A percentile compares a stretch with the other conserved stretches of the same genome.
Conservation (phyloP, 2,888 invertebrate genomes). For the Limnephilus marmoratus region DNA sequence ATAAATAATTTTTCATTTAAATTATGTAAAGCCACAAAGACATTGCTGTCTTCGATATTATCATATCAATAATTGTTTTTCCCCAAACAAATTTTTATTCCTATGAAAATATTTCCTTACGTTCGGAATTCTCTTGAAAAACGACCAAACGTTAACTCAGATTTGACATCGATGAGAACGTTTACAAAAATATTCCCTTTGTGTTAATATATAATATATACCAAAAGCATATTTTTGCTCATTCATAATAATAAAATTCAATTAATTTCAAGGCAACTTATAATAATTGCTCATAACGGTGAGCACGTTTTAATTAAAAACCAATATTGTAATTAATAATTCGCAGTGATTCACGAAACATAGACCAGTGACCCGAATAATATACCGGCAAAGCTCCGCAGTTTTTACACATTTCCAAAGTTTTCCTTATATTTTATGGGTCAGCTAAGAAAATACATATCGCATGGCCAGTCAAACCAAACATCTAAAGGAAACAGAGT, state of each 20-base stretch:
- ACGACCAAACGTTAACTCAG: not conserved
- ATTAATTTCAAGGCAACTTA: not conserved
- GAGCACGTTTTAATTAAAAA: not conserved
- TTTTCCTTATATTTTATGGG: not conserved
- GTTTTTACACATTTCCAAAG: not conserved
- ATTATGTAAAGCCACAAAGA: too few species aligned
- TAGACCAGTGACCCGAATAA: not conserved
- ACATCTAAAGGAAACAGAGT: not conserved
- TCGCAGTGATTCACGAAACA: not conserved
- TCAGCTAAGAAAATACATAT: not conserved
- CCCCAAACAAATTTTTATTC: not conserved
- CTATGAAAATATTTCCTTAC: not conserved
- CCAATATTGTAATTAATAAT: not conserved
- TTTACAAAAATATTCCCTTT: not conserved
- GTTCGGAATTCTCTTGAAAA: not conserved
- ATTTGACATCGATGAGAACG: not conserved
- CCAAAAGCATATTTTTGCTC: not conserved
- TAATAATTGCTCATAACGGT: not conserved
- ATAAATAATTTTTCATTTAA: too few species aligned
- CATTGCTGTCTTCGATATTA: too few species aligned
- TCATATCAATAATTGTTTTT: not conserved
- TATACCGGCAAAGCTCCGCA: not conserved
- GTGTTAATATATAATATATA: not conserved
- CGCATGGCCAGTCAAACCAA: conserved; percentile 2
- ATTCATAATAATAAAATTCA: not conserved